Percentiles rank a stretch among this genome's conserved stretches.
Conservation (phyloP, 2,113 vertebrate genomes). For the Furnarius figulus region DNA sequence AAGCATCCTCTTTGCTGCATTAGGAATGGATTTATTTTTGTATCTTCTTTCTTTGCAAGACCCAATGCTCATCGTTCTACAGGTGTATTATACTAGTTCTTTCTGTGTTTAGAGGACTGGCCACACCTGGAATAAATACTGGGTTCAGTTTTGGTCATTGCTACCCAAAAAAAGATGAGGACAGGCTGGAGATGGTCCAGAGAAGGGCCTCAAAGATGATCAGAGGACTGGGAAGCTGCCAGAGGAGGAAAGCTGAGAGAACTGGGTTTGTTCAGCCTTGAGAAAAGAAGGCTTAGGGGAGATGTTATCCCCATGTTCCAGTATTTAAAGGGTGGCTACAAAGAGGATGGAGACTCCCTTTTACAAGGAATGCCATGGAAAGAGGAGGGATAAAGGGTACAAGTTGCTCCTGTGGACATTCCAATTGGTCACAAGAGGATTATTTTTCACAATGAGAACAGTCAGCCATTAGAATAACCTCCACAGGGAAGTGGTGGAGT, state of each 20-base stretch:
- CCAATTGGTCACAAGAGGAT: background rate
- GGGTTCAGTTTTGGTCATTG: background rate
- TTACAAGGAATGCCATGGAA: background rate
- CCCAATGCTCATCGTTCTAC: background rate
- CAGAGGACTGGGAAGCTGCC: background rate
- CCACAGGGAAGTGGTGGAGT: background rate
- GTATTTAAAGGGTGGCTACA: background rate
- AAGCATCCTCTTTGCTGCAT: background rate
- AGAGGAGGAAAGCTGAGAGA: background rate
- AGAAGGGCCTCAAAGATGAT: background rate
- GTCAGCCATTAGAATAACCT: background rate
- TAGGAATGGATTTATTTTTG: background rate
- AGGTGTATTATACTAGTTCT: background rate
- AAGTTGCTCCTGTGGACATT: background rate
- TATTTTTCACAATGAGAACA: background rate
- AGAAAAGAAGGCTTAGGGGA: background rate
- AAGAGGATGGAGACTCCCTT: background rate
- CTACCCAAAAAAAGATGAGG: background rate
- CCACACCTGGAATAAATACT: background rate
- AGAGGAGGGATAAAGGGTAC: background rate
- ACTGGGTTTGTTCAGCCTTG: background rate
- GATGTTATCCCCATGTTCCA: background rate
- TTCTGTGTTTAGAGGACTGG: background rate
- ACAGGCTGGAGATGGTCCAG: background rate
- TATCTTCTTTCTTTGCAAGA: background rate